phyloP scores from a whole-genome alignment of 2,888 invertebrate genomes.

The Salticus scenicus region DNA sequence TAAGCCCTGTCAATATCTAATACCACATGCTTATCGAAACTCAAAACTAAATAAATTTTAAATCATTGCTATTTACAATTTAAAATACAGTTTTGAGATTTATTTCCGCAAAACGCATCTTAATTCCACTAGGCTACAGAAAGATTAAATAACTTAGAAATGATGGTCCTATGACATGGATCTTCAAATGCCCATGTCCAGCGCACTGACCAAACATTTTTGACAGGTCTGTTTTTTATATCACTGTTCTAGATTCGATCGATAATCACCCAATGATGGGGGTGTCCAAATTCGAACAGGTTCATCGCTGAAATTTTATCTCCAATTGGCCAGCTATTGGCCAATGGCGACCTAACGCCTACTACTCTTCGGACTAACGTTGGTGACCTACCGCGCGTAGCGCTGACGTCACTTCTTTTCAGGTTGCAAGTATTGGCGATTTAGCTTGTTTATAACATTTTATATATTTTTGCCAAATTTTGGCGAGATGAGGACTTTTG shows the following conservation, averaged over 20 bases:
- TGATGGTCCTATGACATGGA: too few species aligned
- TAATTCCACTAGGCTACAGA: too few species aligned
- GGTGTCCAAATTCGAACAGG: constrained; percentile 42
- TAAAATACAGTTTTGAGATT: too few species aligned
- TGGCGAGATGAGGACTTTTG: background rate
- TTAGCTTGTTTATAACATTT: constrained; percentile 2
- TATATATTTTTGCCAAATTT: background rate
- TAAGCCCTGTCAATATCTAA: too few species aligned
- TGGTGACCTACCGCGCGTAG: constrained; percentile 68
- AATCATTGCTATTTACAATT: too few species aligned
- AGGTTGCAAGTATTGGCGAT: constrained; percentile 49
- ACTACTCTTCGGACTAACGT: constrained; percentile 54
- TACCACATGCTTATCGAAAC: too few species aligned
- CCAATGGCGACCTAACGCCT: constrained; percentile 66
- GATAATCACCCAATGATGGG: constrained; percentile 58
- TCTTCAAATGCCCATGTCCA: constrained; percentile 21
- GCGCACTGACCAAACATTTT: constrained; percentile 27
- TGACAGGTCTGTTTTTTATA: constrained; percentile 19
- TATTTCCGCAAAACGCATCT: too few species aligned
- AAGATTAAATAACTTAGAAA: too few species aligned
- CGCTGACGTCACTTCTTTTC: constrained; percentile 46
- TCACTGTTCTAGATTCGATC: constrained; percentile 32
- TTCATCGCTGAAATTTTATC: constrained; percentile 13
- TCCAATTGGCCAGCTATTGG: constrained; percentile 60
- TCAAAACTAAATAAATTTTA: too few species aligned